A percentile compares a stretch with the other conserved stretches of the same genome.
These are phyloP conservation scores for Halcyon malimbica DNA, from an alignment of 2,113 vertebrate species.

Conservation along the genomic window DNA sequence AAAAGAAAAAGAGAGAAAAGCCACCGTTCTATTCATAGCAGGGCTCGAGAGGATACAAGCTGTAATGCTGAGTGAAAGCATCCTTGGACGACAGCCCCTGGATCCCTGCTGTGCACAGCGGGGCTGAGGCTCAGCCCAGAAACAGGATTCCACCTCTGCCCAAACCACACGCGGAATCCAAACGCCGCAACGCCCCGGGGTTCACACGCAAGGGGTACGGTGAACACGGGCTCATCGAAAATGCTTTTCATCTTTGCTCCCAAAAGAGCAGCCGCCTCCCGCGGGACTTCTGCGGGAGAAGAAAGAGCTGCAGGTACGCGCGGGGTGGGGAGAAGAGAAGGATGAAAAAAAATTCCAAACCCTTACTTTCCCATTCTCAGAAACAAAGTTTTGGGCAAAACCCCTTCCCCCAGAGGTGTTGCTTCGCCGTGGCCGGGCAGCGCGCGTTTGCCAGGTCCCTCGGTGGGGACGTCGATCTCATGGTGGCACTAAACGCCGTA, in stretches of 20 bases:
- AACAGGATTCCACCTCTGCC: slow-evolving; percentile 11
- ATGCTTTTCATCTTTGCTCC: slow-evolving; percentile 48
- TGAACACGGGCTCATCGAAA: not conserved
- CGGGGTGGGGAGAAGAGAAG: fast-evolving
- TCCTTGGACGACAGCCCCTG: slow-evolving; percentile 26
- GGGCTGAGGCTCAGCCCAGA: not conserved
- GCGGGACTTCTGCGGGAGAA: not conserved
- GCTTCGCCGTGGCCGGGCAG: not conserved
- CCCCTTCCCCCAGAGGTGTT: not conserved
- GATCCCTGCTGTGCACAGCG: slow-evolving; percentile 30
- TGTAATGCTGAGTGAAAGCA: slow-evolving; percentile 44
- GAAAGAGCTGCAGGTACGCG: not conserved
- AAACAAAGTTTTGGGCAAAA: not conserved
- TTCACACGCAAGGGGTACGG: not conserved
- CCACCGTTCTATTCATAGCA: slow-evolving; percentile 26
- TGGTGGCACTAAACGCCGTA: slow-evolving; percentile 45
- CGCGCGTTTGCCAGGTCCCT: not conserved
- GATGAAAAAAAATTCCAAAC: not conserved
- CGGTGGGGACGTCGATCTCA: slow-evolving; percentile 60
- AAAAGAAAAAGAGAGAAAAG: not conserved
- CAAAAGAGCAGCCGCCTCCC: not conserved
- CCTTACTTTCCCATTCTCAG: not conserved
- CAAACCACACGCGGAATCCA: not conserved
- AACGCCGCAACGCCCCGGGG: not conserved
- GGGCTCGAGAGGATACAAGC: not conserved